Conservation (phyloP, 2,113 vertebrate genomes). For the Poeciliopsis occidentalis region DNA sequence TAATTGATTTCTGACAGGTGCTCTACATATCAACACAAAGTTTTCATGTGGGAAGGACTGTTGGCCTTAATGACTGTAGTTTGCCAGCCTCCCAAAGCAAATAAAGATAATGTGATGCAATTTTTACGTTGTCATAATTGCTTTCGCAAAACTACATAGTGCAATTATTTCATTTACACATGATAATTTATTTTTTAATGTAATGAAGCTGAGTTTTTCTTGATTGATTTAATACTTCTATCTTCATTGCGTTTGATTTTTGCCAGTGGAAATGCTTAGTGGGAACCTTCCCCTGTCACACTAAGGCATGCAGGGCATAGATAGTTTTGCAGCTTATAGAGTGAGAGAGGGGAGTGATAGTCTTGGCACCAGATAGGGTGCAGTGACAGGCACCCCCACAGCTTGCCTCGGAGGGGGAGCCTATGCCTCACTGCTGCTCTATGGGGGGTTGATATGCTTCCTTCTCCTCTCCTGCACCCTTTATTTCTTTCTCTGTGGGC, state of each 20-base stretch:
- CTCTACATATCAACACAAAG: background rate
- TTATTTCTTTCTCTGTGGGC: conserved; percentile 14
- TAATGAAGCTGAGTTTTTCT: background rate
- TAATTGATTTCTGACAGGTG: background rate
- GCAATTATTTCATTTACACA: background rate
- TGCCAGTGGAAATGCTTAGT: conserved; percentile 4
- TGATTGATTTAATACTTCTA: background rate
- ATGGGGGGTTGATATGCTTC: conserved; percentile 45
- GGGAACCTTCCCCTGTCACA: conserved; percentile 29
- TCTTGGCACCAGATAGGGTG: conserved; percentile 56
- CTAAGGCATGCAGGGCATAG: conserved; percentile 26
- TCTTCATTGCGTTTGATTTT: background rate
- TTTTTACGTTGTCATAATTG: too few species aligned
- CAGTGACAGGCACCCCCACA: conserved; percentile 55
- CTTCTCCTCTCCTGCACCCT: conserved; percentile 26
- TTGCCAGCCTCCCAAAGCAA: too few species aligned
- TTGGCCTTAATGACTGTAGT: too few species aligned
- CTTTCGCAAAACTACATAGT: too few species aligned
- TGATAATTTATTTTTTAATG: background rate
- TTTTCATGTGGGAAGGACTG: too few species aligned
- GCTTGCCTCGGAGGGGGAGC: conserved; percentile 48
- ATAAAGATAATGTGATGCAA: too few species aligned
- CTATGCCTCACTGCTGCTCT: conserved; percentile 52
- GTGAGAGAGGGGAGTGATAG: conserved; percentile 33
- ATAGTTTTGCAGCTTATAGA: conserved; percentile 56